Percentiles rank a stretch among this genome's conserved stretches.
These are phyloP conservation scores for Ennomos fuscantarius DNA, from an alignment of 2,888 invertebrate species.

Conservation along the genomic window DNA sequence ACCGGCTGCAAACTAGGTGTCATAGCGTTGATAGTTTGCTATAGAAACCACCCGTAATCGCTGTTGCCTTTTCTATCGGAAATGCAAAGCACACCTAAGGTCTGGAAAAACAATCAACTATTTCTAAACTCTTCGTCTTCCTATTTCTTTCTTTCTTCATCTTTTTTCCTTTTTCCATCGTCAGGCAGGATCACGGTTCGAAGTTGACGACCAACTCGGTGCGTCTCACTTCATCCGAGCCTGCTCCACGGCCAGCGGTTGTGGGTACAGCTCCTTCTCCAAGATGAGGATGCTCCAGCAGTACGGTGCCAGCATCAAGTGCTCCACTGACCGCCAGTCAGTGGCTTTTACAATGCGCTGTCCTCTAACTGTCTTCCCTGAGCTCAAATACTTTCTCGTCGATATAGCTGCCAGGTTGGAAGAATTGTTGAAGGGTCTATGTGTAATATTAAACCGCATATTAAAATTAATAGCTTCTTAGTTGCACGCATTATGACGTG, in stretches of 20 bases:
- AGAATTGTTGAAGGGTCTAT: neutral
- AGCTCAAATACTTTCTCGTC: slow-evolving; percentile 61
- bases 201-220: slow-evolving; percentile 90
- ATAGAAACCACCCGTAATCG: too few relatives aligned
- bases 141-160: slow-evolving; percentile 1
- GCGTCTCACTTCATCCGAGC: slow-evolving; percentile 91
- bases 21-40: too few relatives aligned
- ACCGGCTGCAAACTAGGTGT: too few relatives aligned
- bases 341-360: slow-evolving; percentile 89
- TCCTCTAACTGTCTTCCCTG: slow-evolving; percentile 51
- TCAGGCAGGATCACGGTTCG: slow-evolving; percentile 94
- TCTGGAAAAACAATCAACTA: too few relatives aligned
- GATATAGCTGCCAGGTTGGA: slow-evolving; percentile 65
- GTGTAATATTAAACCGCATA: too few relatives aligned
- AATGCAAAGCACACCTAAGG: too few relatives aligned
- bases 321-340: slow-evolving; percentile 90
- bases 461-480: neutral
- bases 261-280: slow-evolving; percentile 87
- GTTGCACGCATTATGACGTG: too few relatives aligned
- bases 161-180: too few relatives aligned
- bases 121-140: neutral
- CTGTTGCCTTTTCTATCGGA: too few relatives aligned
- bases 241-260: slow-evolving; percentile 89
- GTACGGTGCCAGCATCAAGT: slow-evolving; percentile 88
- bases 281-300: slow-evolving; percentile 91